A percentile compares a stretch with the other conserved stretches of the same genome.
Conservation (phyloP, 1,140 invertebrate species). For the Neotoxoptera formosana region DNA sequence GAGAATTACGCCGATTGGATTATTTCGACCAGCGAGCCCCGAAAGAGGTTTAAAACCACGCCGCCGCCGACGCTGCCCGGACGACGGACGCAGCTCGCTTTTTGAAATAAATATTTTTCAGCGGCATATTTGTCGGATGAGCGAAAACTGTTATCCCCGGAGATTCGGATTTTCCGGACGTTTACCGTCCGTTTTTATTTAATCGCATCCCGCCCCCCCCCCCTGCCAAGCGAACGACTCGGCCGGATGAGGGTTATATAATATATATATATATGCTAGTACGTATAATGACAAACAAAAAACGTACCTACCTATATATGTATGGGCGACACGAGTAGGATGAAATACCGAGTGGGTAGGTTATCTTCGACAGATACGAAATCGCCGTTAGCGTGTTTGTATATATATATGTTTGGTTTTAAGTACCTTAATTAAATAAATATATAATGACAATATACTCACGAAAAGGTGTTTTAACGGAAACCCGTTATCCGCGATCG, state of each 20-base stretch:
- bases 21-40: not conserved
- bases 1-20: not conserved
- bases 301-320: not conserved
- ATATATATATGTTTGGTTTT: not conserved
- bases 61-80: no score
- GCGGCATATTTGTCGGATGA: not conserved
- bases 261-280: not conserved
- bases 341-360: not conserved
- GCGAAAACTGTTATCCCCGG: not conserved
- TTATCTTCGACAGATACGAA: not conserved
- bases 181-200: not conserved
- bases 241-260: not conserved
- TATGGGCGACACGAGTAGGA: not conserved
- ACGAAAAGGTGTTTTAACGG: not conserved
- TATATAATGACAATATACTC: not conserved
- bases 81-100: not conserved
- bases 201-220: not conserved
- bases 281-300: not conserved
- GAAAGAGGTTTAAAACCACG: not conserved
- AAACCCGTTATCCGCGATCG: not conserved
- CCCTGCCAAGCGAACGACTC: not conserved
- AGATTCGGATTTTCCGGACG: not conserved
- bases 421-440: not conserved
- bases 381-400: not conserved
- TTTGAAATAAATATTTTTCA: not conserved